Conservation (phyloP, 2,797 vertebrate species). For the Chaetophractus vellerosus region DNA sequence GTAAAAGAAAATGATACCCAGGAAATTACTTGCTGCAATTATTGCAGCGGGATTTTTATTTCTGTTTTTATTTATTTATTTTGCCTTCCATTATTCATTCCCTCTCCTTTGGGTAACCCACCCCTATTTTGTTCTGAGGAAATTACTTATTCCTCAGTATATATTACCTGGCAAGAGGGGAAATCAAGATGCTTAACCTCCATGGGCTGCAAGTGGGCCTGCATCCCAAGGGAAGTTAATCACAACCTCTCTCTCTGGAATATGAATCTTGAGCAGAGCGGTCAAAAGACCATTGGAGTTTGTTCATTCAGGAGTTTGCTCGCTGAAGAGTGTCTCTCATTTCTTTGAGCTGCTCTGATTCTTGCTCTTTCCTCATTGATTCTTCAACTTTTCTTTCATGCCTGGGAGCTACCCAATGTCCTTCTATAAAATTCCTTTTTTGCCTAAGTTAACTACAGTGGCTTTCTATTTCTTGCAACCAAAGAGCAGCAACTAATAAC, state of each 20-base stretch:
- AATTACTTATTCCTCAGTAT: not conserved
- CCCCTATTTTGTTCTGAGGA: not conserved
- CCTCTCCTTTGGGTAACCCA: not conserved
- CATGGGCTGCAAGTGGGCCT: not conserved
- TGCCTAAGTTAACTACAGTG: not conserved
- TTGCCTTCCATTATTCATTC: not conserved
- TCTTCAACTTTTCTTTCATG: slow-evolving; percentile 14
- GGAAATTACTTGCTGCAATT: not conserved
- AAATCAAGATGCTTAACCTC: not conserved
- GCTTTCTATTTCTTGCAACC: not conserved
- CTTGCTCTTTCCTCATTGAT: not conserved
- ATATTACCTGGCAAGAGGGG: not conserved
- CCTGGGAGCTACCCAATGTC: not conserved
- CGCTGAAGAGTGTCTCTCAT: not conserved
- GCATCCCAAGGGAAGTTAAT: not conserved
- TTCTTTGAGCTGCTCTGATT: not conserved
- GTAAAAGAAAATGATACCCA: not conserved
- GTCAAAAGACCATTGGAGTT: not conserved
- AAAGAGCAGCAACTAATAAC: not conserved
- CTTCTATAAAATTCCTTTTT: not conserved
- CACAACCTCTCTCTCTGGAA: not conserved
- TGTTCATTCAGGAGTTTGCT: not conserved
- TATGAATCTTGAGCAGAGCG: not conserved
- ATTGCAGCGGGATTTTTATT: not conserved
- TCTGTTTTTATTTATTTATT: not conserved